Evolutionary conservation across 2,797 vertebrate species (phyloP).

Genomic region (Ambastaia sidthimunki): DNA sequence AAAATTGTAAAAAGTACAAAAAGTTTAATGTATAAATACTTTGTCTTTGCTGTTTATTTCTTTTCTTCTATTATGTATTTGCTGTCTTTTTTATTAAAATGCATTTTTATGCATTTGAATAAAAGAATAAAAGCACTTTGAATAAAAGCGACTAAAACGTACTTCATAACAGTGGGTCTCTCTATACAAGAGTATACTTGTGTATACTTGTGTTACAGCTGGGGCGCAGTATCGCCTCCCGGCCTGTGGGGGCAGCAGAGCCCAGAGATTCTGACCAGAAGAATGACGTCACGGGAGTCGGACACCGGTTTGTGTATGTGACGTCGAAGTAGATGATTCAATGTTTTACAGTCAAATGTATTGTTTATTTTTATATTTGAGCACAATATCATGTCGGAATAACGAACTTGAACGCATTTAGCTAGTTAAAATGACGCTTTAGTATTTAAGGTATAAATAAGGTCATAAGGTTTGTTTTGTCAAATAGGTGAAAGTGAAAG

Average conservation of each 20-base stretch:
- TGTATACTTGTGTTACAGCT: neutral
- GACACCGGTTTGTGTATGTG: neutral
- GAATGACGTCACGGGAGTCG: neutral
- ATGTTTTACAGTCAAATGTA: neutral
- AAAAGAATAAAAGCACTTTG: no score
- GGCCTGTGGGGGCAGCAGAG: constrained; percentile 1
- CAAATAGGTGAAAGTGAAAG: constrained; percentile 8
- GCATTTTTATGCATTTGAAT: no score
- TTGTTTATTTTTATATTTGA: neutral
- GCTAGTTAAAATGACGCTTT: neutral
- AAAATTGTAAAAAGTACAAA: no score
- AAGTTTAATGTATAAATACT: no score
- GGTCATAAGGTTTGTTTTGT: neutral
- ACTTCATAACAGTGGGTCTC: no score
- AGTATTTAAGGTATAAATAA: neutral
- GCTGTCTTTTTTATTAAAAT: no score
- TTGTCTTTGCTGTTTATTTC: no score
- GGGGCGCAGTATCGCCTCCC: neutral
- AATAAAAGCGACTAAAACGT: no score
- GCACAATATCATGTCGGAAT: neutral
- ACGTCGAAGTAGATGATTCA: constrained; percentile 14
- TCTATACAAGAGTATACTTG: no score
- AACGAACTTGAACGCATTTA: neutral
- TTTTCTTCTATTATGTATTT: no score
- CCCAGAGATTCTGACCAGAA: neutral